phyloP scores from a whole-genome alignment of 2,113 vertebrate species.

The Oncorhynchus kisutch region DNA sequence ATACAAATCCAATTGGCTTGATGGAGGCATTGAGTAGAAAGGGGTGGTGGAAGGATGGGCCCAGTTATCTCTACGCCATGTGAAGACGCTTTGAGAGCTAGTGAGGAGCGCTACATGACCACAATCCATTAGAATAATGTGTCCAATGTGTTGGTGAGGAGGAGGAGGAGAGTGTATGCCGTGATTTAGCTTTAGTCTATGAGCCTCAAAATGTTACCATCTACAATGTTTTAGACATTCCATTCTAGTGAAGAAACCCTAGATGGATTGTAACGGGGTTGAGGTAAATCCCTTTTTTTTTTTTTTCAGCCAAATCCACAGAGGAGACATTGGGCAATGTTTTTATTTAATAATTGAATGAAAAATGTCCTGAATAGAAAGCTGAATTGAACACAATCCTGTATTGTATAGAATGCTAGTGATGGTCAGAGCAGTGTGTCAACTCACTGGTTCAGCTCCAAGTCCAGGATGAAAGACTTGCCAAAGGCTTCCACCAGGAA shows the following conservation, averaged over 20 bases:
- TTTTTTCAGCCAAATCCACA: no score
- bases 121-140: constrained; percentile 9
- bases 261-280: no score
- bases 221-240: no score
- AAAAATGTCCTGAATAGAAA: no score
- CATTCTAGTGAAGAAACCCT: no score
- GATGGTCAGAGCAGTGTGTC: not conserved
- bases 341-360: no score
- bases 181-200: not conserved
- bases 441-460: constrained; percentile 91
- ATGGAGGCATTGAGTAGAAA: not conserved
- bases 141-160: not conserved
- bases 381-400: no score
- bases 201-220: not conserved
- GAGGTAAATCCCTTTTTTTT: no score
- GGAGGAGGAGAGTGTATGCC: not conserved
- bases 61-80: not conserved
- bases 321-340: no score
- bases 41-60: not conserved
- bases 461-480: constrained; percentile 84
- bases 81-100: not conserved
- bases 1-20: not conserved
- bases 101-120: not conserved
- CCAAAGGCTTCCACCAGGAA: constrained; percentile 85
- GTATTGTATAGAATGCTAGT: no score